Base-by-base conservation (phyloP, 2,888 invertebrate genomes). In the Cecidostiba fungosa region DNA sequence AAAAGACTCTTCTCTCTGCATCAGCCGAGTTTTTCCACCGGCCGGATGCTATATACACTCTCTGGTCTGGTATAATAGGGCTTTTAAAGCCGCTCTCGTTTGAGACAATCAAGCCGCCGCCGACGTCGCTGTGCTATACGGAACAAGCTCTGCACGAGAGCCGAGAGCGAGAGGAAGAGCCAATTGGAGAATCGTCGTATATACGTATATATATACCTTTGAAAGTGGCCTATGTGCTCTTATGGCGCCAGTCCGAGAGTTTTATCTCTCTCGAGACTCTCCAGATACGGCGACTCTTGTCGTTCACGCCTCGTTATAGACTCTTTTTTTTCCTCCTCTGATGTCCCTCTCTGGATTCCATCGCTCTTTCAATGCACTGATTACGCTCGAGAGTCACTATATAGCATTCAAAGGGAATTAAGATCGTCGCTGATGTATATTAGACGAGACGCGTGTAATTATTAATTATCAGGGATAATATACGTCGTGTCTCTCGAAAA, bases 91-190 rank as follows among this genome's bases (percentile, higher is more conserved):
- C 92, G 91, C 91, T 92, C 92, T 92, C 91, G 91, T 92, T 92
- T 92, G 91, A 92, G 91, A 92, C 92, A 92, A 92, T 92, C 92
- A 92, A 83, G 83, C 39, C 29, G 70, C 39, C 12, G 43, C 10
- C 6, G 36, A 1, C 32, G 32, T 32, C 32, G 50, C 14, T 12
- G n/a, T n/a, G n/a, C n/a, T n/a, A 12, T 50, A 14, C 69, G 32
- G 54, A 54, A 36, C 26, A 50, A 50, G 50, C 50, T 50, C 47
- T 14, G 50, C 4, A 19, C 19, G 14, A 19, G 50, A 0, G 3
- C 4, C 50, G 54, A n/a, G n/a, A 23, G 8, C 39, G 39, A 72
- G 91, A 92, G 92, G 92, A 92, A 92, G 92, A 90, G 88, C 91
- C 92, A 92, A 93, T 93, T 93, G 26, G 23, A 59, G 23, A 59